Conservation (phyloP, 2,113 vertebrate genomes). For the Mus pahari region DNA sequence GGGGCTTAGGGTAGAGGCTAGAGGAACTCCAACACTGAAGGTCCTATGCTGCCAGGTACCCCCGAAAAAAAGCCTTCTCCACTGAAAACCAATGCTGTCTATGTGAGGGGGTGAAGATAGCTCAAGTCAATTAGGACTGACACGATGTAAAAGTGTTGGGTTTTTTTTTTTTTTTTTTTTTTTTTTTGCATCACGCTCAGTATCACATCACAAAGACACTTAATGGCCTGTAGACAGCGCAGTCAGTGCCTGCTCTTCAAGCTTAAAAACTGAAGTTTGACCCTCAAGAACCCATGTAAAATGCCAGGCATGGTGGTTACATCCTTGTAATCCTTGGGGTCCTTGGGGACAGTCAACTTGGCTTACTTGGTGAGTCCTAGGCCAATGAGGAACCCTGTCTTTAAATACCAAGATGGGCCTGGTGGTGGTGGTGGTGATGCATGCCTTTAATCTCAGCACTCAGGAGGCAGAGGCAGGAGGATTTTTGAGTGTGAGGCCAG, state of each 20-base stretch:
- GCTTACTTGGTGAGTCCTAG: too few species aligned
- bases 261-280: not conserved
- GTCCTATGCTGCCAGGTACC: too few species aligned
- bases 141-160: not conserved
- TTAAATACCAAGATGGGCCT: not conserved
- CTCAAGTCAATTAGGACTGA: not conserved
- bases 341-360: too few species aligned
- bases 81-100: not conserved
- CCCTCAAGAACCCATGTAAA: too few species aligned
- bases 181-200: not conserved
- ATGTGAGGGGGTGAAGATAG: not conserved
- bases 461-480: too few species aligned
- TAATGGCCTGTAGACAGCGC: not conserved
- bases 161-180: not conserved
- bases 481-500: not conserved
- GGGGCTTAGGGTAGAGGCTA: not conserved
- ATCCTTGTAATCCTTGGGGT: too few species aligned
- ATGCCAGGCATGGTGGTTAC: too few species aligned
- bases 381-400: not conserved
- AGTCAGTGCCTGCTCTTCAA: not conserved
- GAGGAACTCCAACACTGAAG: not conserved
- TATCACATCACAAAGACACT: not conserved
- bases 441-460: not conserved
- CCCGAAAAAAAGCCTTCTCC: not conserved
- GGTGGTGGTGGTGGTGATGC: not conserved